Conservation (phyloP, 2,797 vertebrate species). For the Echeneis naucrates region DNA sequence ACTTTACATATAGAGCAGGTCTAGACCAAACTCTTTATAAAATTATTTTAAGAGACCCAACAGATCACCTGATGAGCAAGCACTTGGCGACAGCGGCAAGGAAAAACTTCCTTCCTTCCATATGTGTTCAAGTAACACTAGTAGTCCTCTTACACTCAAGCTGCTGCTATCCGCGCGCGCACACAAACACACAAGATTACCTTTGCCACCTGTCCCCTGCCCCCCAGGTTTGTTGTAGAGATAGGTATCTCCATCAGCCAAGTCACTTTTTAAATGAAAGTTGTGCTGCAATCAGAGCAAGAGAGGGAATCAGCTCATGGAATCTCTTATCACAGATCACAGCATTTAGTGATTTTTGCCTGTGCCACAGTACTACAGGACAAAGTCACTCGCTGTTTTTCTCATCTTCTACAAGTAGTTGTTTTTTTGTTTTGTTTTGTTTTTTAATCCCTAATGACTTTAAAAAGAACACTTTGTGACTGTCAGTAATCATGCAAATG, state of each 20-base stretch:
- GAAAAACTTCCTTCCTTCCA: too few relatives aligned
- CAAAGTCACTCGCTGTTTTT: slow-evolving; percentile 9
- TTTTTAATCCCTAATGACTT: too few relatives aligned
- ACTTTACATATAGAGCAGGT: too few relatives aligned
- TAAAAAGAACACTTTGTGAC: slow-evolving; percentile 26
- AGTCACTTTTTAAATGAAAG: slow-evolving; percentile 85
- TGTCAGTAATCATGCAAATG: slow-evolving; percentile 20
- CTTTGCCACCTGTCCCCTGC: slow-evolving; percentile 99
- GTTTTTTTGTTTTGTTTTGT: too few relatives aligned
- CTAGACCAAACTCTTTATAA: too few relatives aligned
- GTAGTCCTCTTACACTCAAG: too few relatives aligned
- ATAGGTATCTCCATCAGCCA: slow-evolving; percentile 94
- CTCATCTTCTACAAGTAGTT: slow-evolving; percentile 24
- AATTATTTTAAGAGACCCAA: too few relatives aligned
- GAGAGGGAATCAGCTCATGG: slow-evolving; percentile 20
- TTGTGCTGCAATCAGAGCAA: slow-evolving; percentile 86
- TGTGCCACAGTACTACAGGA: slow-evolving; percentile 23
- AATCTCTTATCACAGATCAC: too few relatives aligned
- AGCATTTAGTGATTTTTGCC: slow-evolving; percentile 42
- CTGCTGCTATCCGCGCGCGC: too few relatives aligned
- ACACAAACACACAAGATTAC: slow-evolving; percentile 75
- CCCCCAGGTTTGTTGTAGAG: slow-evolving; percentile 99
- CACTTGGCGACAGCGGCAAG: too few relatives aligned
- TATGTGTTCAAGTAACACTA: too few relatives aligned
- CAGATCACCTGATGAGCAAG: too few relatives aligned